Conservation (phyloP, 2,797 vertebrate species). For the Streptopelia turtur region DNA sequence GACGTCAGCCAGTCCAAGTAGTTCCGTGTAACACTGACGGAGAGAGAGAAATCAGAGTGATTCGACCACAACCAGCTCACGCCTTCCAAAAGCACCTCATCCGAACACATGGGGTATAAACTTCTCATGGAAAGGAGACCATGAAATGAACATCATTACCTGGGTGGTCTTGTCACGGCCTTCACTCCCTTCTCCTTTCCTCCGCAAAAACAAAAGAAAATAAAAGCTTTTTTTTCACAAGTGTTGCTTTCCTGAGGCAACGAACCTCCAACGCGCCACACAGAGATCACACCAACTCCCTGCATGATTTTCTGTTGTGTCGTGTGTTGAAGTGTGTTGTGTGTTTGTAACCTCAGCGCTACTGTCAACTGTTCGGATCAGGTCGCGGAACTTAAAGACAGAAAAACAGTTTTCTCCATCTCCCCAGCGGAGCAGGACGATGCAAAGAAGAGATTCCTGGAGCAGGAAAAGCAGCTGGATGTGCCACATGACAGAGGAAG, state of each 20-base stretch:
- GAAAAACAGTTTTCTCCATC: background rate
- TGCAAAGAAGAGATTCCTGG: background rate
- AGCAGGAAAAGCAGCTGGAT: background rate
- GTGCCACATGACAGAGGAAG: background rate
- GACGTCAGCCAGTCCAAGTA: conserved; percentile 98
- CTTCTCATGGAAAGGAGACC: background rate
- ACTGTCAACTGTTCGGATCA: background rate
- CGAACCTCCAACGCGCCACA: background rate
- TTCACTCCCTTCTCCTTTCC: background rate
- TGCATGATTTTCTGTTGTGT: background rate
- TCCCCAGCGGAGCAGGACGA: background rate
- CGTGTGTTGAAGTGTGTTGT: background rate
- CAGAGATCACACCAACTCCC: background rate
- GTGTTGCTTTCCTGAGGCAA: background rate
- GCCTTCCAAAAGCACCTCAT: background rate
- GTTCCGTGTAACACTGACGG: conserved; percentile 92
- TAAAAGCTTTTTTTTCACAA: background rate
- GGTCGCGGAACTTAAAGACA: background rate
- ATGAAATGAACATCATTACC: background rate
- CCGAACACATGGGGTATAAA: background rate
- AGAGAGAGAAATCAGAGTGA: background rate
- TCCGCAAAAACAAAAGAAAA: background rate
- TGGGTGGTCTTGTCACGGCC: background rate
- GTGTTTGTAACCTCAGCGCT: background rate
- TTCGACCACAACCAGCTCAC: background rate